These are phyloP conservation scores for Esox masquinongy DNA, from an alignment of 2,797 vertebrate species.

Conservation along the genomic window DNA sequence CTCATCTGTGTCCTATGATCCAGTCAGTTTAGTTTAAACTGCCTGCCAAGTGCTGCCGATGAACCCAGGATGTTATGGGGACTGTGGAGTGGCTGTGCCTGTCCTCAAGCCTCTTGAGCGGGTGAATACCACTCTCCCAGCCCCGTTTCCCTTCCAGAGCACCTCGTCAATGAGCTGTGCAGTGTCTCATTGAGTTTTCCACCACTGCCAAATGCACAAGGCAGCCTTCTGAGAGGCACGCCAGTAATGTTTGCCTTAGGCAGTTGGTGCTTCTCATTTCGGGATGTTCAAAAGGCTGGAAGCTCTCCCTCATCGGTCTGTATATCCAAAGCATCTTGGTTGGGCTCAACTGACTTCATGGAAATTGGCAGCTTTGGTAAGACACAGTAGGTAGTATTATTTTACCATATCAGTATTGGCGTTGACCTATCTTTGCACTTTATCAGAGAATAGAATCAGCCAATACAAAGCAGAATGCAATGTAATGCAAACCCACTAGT, in stretches of 20 bases:
- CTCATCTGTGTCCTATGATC: slow-evolving; percentile 9
- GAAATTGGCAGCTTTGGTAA: slow-evolving; percentile 19
- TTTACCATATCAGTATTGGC: not conserved
- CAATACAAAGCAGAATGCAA: slow-evolving; percentile 23
- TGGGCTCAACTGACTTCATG: slow-evolving; percentile 29
- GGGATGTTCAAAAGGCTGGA: slow-evolving; percentile 2
- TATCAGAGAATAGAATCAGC: slow-evolving; percentile 9
- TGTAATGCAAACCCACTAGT: slow-evolving; percentile 10
- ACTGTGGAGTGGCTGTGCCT: slow-evolving; percentile 6
- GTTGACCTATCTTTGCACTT: not conserved
- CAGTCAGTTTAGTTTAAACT: slow-evolving; percentile 17
- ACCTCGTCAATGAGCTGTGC: slow-evolving; percentile 28
- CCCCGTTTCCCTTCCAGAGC: slow-evolving; percentile 40
- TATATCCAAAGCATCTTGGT: slow-evolving; percentile 11
- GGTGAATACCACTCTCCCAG: slow-evolving; percentile 17
- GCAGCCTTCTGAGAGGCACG: slow-evolving; percentile 18
- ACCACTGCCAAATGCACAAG: slow-evolving; percentile 31
- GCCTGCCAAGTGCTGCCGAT: slow-evolving; percentile 28
- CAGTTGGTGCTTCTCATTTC: slow-evolving; percentile 30
- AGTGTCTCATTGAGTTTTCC: slow-evolving; percentile 34
- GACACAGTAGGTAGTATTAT: not conserved
- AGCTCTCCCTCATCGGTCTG: slow-evolving; percentile 16
- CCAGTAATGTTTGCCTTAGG: slow-evolving; percentile 26
- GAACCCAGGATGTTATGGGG: slow-evolving; percentile 64
- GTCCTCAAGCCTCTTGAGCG: slow-evolving; percentile 34